Base-by-base conservation (phyloP, 2,888 invertebrate species). In the Tiphia femorata region DNA sequence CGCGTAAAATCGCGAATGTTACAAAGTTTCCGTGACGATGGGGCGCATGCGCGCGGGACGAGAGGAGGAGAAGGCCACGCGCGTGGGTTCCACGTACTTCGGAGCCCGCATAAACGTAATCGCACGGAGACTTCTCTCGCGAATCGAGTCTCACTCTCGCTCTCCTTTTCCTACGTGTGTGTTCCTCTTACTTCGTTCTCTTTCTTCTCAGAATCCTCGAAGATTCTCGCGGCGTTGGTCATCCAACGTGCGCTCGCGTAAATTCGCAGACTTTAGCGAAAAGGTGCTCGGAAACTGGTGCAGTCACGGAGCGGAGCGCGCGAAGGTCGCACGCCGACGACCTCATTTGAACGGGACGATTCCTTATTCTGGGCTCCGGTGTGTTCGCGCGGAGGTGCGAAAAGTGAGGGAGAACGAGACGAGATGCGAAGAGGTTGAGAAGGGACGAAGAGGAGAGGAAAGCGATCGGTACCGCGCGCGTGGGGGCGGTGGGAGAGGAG, bases 371-470 rank as follows among this genome's bases (percentile, higher is more conserved):
- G 20, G 40, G 19, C 19, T n/a, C 19, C 21, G 40, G 10, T 7
- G 25, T 7, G 33, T 35, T 48, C 37, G 49, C 29, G 48, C 43
- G 21, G 25, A 27, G 6, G 50, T 33, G 46, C n/a, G n/a, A n/a
- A n/a, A n/a, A 17, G 23, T 8, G 44, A 6, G 19, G 42, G 19
- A 33, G 14, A 40, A 38, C 30, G 27, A 54, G 58, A 62, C 43
- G 61, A 58, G 62, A 59, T 37, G 53, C 40, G 64, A 60, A 53
- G 70, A 67, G 62, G 68, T 57, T n/a, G n/a, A n/a, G n/a, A n/a
- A n/a, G n/a, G n/a, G n/a, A n/a, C n/a, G n/a, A n/a, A n/a, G n/a
- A n/a, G n/a, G n/a, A n/a, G n/a, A n/a, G n/a, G n/a, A n/a, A n/a
- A 41, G 25, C 27, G 29, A 47, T 29, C 21, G 14, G 14, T 41